These are phyloP conservation scores for Lutjanus argentimaculatus DNA, from an alignment of 2,797 vertebrate genomes.

Conservation along the genomic window DNA sequence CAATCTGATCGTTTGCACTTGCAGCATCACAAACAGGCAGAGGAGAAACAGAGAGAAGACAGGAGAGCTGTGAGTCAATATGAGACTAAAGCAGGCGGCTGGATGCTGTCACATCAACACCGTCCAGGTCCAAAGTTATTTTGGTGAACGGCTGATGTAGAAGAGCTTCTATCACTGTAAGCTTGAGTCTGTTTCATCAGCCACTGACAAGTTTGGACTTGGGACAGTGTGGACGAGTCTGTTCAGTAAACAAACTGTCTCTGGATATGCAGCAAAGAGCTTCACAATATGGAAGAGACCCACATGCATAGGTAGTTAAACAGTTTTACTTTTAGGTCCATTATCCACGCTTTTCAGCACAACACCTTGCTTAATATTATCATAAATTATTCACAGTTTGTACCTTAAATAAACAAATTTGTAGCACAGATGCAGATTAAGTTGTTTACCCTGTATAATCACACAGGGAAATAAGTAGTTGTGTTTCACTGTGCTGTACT, in stretches of 20 bases:
- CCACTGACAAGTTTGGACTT: slow-evolving; percentile 28
- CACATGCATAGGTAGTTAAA: not conserved
- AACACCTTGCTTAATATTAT: slow-evolving; percentile 39
- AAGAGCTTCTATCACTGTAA: slow-evolving; percentile 22
- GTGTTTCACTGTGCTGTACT: slow-evolving; percentile 67
- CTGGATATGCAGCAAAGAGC: slow-evolving; percentile 4
- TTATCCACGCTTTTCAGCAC: slow-evolving; percentile 24
- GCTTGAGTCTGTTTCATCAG: slow-evolving; percentile 43
- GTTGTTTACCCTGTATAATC: slow-evolving; percentile 62
- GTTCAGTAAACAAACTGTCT: slow-evolving; percentile 16
- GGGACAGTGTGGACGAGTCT: not conserved
- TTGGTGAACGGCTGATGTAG: slow-evolving; percentile 27
- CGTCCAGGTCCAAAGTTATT: slow-evolving; percentile 36
- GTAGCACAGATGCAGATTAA: slow-evolving; percentile 60
- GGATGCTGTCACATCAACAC: slow-evolving; percentile 35
- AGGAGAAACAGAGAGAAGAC: slow-evolving; percentile 8
- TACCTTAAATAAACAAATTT: slow-evolving; percentile 57
- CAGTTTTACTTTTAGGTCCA: slow-evolving; percentile 24
- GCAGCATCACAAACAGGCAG: slow-evolving; percentile 23
- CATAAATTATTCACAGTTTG: slow-evolving; percentile 59
- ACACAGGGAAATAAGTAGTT: slow-evolving; percentile 55
- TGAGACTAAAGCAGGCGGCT: slow-evolving; percentile 38
- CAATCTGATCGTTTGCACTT: slow-evolving; percentile 11
- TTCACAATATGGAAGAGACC: slow-evolving; percentile 3
- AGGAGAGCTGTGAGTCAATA: slow-evolving; percentile 12